phyloP scores from a whole-genome alignment of 2,888 invertebrate species.

The Eristalis intricaria region DNA sequence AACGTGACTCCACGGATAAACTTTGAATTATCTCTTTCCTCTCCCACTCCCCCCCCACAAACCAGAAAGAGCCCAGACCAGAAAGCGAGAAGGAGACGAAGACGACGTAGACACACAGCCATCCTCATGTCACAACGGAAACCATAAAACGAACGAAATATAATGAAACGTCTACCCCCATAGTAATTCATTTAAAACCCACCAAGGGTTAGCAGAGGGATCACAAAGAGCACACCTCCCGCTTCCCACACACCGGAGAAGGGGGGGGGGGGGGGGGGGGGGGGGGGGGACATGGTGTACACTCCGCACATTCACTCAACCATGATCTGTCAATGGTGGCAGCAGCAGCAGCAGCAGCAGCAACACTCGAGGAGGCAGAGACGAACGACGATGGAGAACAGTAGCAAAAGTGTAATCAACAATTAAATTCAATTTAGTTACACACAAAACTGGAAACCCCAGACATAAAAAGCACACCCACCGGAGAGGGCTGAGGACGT shows the following conservation, averaged over 20 bases:
- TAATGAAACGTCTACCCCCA: conserved; percentile 70
- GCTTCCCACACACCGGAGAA: background rate
- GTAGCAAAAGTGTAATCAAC: conserved; percentile 72
- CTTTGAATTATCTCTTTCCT: conserved; percentile 62
- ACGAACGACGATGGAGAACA: conserved; percentile 43
- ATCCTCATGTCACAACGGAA: conserved; percentile 62
- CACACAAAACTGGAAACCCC: conserved; percentile 69
- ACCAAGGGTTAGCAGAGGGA: conserved; percentile 59
- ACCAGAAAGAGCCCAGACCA: background rate
- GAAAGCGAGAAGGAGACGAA: background rate
- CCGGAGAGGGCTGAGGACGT: background rate
- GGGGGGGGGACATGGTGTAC: background rate
- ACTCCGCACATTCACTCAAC: conserved; percentile 50
- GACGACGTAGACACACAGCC: conserved; percentile 16
- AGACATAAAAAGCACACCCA: conserved; percentile 51
- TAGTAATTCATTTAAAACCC: conserved; percentile 70
- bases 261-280: too few relatives aligned
- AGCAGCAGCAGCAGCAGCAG: background rate
- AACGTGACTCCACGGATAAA: conserved; percentile 71
- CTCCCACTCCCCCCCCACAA: background rate
- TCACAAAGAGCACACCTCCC: background rate
- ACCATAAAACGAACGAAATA: conserved; percentile 72
- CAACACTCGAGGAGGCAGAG: background rate
- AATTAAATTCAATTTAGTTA: conserved; percentile 72
- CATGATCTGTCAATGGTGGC: conserved; percentile 58